These are phyloP conservation scores for Helicoverpa armigera DNA, from an alignment of 1,140 invertebrate genomes.

Conservation along the genomic window DNA sequence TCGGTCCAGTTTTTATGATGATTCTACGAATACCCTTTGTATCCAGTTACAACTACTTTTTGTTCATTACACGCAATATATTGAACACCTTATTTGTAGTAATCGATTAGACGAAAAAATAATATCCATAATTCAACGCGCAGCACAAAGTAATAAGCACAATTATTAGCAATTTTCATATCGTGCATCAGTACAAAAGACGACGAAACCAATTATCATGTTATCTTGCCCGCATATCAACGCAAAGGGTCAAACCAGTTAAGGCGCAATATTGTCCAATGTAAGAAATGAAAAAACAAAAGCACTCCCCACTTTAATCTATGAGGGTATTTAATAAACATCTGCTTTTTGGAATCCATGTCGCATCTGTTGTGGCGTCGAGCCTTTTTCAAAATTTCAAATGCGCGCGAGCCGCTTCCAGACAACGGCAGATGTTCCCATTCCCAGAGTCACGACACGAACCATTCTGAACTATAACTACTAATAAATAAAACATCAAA, in stretches of 20 bases:
- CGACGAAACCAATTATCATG: slow-evolving; percentile 67
- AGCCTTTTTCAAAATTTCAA: slow-evolving; percentile 81
- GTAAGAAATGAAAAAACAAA: slow-evolving; percentile 74
- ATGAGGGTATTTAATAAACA: slow-evolving; percentile 83
- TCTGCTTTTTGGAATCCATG: slow-evolving; percentile 84
- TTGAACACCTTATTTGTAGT: slow-evolving; percentile 19
- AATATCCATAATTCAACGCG: slow-evolving; percentile 31
- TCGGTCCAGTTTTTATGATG: not conserved
- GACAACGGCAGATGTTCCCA: slow-evolving; percentile 79
- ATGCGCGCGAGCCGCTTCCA: slow-evolving; percentile 77
- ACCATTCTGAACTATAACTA: slow-evolving; percentile 49
- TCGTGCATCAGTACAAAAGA: slow-evolving; percentile 55
- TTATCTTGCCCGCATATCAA: slow-evolving; percentile 78
- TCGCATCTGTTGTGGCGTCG: slow-evolving; percentile 82
- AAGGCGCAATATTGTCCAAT: slow-evolving; percentile 75
- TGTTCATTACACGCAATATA: not conserved
- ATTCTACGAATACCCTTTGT: slow-evolving; percentile 33
- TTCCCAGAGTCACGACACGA: slow-evolving; percentile 51
- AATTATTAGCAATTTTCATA: slow-evolving; percentile 61
- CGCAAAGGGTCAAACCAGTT: slow-evolving; percentile 72
- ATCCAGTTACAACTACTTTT: slow-evolving; percentile 38
- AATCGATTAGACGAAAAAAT: slow-evolving; percentile 32
- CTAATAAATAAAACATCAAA: slow-evolving; percentile 30
- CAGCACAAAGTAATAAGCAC: slow-evolving; percentile 34
- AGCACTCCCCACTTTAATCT: slow-evolving; percentile 77